Base-by-base conservation (phyloP, 2,888 invertebrate species). In the Agriotes lineatus region DNA sequence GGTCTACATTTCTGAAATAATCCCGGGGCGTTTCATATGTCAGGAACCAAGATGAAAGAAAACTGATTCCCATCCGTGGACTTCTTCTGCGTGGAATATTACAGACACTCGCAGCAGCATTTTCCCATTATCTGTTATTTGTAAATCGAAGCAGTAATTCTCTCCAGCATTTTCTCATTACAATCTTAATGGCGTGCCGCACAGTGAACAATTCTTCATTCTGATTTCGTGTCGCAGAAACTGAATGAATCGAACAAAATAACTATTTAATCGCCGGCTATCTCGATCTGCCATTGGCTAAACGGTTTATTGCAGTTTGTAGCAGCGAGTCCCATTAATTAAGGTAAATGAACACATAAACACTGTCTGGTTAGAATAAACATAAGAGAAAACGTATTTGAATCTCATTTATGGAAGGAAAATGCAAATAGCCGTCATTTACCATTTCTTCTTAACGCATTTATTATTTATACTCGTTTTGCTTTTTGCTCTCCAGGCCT, bases 331-430 rank as follows among this genome's bases (percentile, higher is more conserved):
- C 18, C 33, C 52, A 52, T 52, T 52, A 52, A 52, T 52, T 33
- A 52, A 52, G 52, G 52, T 52, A 52, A 52, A 52, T 52, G 52
- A 52, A 52, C 35, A 52, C 52, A 52, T 52, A 52, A 52, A 52
- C 52, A 52, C 16, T 19, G 52, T 33, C 33, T 33, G 25, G 52
- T 33, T 33, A 20, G 50, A 52, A 33, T 25, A 52, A 33, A 52
- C 35, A 52, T 33, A 1, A 48, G 9, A 48, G 18, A 33, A 52
- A 33, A 50, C 30, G 12, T 50, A 30, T 30, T 25, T 10, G 50
- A 33, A 52, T 52, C 30, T 33, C 14, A 10, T 52, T 52, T 33
- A 12, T 10, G 14, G 1, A 33, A 22, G 12, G 52, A 25, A 52
- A 52, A 52, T 33, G 16, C 18, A 30, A 33, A 52, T 52, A 10